These are phyloP conservation scores for Malaclemys terrapin DNA, from an alignment of 2,113 vertebrate species.

Conservation along the genomic window DNA sequence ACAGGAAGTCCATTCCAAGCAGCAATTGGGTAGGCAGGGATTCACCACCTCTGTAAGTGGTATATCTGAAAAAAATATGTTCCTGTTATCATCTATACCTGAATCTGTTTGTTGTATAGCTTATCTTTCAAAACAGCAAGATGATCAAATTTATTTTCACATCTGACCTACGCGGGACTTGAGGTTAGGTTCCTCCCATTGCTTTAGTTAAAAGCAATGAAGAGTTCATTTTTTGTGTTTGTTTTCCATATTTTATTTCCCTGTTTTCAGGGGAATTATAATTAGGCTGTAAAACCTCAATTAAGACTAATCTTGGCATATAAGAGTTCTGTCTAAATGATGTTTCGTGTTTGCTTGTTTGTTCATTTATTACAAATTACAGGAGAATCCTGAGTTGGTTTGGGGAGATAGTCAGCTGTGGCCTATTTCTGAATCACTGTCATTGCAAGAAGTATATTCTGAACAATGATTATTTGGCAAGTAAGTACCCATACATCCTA, in stretches of 20 bases:
- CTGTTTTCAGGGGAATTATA: fast-evolving
- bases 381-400: slow-evolving; percentile 3
- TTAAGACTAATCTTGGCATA: background rate
- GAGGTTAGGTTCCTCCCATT: background rate
- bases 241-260: background rate
- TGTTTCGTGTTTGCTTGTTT: background rate
- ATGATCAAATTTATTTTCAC: fast-evolving
- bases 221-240: fast-evolving
- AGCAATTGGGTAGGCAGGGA: background rate
- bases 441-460: background rate
- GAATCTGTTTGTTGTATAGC: background rate
- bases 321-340: background rate
- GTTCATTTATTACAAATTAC: background rate
- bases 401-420: fast-evolving
- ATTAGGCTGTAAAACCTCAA: background rate
- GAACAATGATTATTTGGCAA: background rate
- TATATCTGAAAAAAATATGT: fast-evolving
- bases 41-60: background rate
- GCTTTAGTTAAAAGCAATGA: background rate
- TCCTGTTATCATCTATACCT: fast-evolving
- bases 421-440: background rate
- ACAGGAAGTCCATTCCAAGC: background rate
- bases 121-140: background rate
- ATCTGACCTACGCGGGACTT: fast-evolving
- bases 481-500: background rate